A percentile compares a stretch with the other conserved stretches of the same genome.
Conservation (phyloP, 1,140 invertebrate genomes). For the Colletes gigas region DNA sequence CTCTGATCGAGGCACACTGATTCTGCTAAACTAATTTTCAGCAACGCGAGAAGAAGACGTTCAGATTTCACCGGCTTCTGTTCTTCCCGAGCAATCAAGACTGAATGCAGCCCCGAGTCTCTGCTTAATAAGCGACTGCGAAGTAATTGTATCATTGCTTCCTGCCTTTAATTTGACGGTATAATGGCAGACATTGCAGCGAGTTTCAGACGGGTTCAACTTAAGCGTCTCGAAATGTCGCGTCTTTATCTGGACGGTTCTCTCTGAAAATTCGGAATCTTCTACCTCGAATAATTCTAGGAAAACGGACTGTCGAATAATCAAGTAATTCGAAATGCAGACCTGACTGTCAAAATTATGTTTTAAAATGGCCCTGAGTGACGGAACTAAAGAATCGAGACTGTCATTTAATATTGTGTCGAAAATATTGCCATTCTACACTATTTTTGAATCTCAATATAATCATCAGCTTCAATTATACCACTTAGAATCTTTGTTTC, state of each 20-base stretch:
- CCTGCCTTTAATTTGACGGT: conserved; percentile 40
- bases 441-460: too few relatives aligned
- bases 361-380: too few relatives aligned
- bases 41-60: neutral
- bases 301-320: too few relatives aligned
- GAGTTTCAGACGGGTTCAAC: conserved; percentile 12
- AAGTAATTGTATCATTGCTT: conserved; percentile 39
- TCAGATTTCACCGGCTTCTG: conserved; percentile 17
- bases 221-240: neutral
- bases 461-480: too few relatives aligned
- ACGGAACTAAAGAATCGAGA: too few relatives aligned
- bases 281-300: too few relatives aligned
- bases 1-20: neutral
- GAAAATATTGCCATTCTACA: too few relatives aligned
- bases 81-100: conserved; percentile 17
- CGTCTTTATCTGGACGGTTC: neutral
- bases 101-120: neutral
- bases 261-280: neutral
- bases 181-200: conserved; percentile 4
- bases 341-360: too few relatives aligned
- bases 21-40: neutral
- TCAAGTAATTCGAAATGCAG: too few relatives aligned
- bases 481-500: too few relatives aligned
- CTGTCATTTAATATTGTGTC: too few relatives aligned
- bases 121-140: conserved; percentile 28